Evolutionary conservation across 2,113 vertebrate genomes (phyloP), one percentile per base, ranked within the genome.

Genomic region (Colaptes auratus): DNA sequence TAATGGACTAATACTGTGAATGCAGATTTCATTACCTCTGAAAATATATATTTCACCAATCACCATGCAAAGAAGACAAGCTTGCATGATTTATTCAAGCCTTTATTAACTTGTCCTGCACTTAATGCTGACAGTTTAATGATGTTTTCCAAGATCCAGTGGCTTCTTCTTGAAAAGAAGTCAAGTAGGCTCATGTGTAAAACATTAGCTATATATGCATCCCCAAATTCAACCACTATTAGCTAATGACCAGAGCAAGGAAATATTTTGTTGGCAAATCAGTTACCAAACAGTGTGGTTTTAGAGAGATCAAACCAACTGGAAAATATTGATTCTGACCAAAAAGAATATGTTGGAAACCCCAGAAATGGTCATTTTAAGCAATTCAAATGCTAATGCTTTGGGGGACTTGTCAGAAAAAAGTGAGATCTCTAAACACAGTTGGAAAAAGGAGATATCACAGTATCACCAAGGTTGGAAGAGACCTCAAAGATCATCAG

Each of bases 91-190:
- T 95, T 95, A 90, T 92, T 82, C 21, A 33, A 79, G 28, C 9
- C 23, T 67, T 86, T 75, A 84, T 88, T 89, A 88, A 84, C 73
- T 92, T 88, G 70, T 90, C 61, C 50, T 86, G 23, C 46, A 12
- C 39, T 81, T 78, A 75, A 90, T 63, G 61, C 30, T 93, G 91
- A 84, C 82, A 96, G 77, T 55, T 87, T 81, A 50, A 27, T 82
- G 82, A 65, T 70, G 24, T 89, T 90, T 96, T 87, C 69, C 72
- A 81, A 91, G 48, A 91, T 91, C 79, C 72, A 89, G 75, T 46
- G 89, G 65, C 79, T 88, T 83, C 83, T 92, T 82, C 65, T 91
- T 69, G 76, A 88, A 91, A 93, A 92, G 80, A 15, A 92, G 66
- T 50, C 88, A 90, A 82, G 52, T 28, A 77, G 20, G 31, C 79